These are phyloP conservation scores for Anoplophora glabripennis DNA, from an alignment of 1,140 invertebrate genomes.

Conservation along the genomic window DNA sequence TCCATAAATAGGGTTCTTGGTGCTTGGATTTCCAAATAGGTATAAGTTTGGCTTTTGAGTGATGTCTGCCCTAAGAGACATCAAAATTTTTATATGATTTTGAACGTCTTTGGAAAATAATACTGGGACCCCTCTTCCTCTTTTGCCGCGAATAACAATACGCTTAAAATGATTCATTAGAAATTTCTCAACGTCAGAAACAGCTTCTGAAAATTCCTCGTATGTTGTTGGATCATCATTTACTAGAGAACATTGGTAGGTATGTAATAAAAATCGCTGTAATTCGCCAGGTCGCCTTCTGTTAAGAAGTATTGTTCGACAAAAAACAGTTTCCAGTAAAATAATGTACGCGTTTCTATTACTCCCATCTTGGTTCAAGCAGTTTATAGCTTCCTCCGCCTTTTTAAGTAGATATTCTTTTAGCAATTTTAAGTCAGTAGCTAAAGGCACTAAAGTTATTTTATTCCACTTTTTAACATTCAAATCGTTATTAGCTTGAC, in stretches of 20 bases:
- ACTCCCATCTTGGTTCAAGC: constrained; percentile 10
- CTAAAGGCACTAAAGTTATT: constrained; percentile 41
- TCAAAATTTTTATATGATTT: constrained; percentile 19
- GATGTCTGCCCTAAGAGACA: constrained; percentile 23
- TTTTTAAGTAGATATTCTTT: constrained; percentile 37
- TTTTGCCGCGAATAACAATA: constrained; percentile 25
- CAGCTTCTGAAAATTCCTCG: constrained; percentile 32
- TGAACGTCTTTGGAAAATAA: constrained; percentile 24
- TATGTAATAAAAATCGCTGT: constrained; percentile 19
- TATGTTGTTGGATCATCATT: neutral
- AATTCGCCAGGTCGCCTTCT: constrained; percentile 35
- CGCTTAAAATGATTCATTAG: constrained; percentile 22
- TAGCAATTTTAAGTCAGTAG: constrained; percentile 42
- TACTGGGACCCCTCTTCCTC: constrained; percentile 30
- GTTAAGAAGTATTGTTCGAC: constrained; percentile 35
- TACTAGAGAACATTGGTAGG: constrained; percentile 5
- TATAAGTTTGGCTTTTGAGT: constrained; percentile 36
- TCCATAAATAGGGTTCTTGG: constrained; percentile 29
- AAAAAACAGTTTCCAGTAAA: constrained; percentile 36
- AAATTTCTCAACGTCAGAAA: too few species aligned
- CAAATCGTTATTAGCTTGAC: constrained; percentile 36
- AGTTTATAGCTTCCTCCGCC: constrained; percentile 13
- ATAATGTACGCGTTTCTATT: constrained; percentile 25
- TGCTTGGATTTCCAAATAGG: constrained; percentile 33
- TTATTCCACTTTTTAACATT: constrained; percentile 43